Evolutionary conservation across 1,140 invertebrate species (phyloP), one percentile per base, ranked within the genome.

Genomic region (Ostrea edulis): DNA sequence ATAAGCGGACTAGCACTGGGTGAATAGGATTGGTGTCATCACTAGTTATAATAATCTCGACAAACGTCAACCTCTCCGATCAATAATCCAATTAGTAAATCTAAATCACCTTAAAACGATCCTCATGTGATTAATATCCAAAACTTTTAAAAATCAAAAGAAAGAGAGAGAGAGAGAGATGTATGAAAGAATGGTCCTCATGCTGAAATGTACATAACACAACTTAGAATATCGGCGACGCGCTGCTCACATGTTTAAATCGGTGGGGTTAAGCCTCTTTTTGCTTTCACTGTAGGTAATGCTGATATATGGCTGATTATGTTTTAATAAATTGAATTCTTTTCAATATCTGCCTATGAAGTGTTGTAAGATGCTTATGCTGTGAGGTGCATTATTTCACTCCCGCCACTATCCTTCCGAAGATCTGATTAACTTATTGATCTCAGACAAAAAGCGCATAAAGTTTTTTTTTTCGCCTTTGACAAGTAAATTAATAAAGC

Each of bases 401-500:
- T 62, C 14, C 2, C 12, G 4, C 22, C 17, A 17, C 25, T 9
- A 8, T 77, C 68, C 68, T 12, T 17, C 68, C 14, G 12, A 22
- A 0, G 25, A 11, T 25, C 68, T 29, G 68, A 77, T 77, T 22
- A 77, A 77, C 29, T 22, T 77, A 77, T 77, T 77, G 68, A 77
- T 77, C 68, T 25, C 9, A 25, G 68, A 77, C 25, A 77, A 77
- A 68, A 77, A 17, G 55, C 55, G 14, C n/a, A n/a, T n/a, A 62
- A 62, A 58, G n/a, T 44, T 62, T 17, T n/a, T 62, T 62, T 44
- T 62, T 62, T 62, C 55, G 55, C 55, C 55, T 62, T 62, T 62
- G 65, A 77, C 68, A 29, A 14, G 68, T n/a, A 77, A 77, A 77
- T 77, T 77, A 77, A 77, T 77, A 77, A 77, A 77, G 68, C 68